A percentile compares a stretch with the other conserved stretches of the same genome.
These are phyloP conservation scores for Petrolisthes manimaculis DNA, from an alignment of 2,888 invertebrate genomes.

Conservation along the genomic window DNA sequence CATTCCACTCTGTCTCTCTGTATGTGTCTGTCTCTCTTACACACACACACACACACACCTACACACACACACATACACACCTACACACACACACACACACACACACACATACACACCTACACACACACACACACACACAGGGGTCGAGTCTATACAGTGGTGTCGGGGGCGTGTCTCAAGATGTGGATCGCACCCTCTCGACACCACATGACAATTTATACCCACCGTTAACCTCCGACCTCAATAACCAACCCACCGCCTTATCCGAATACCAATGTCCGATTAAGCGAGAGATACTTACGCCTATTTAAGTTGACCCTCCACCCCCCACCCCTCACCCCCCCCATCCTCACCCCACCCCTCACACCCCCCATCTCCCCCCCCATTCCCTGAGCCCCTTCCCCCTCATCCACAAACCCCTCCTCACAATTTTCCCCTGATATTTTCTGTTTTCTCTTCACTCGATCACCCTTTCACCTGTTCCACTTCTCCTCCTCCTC, in stretches of 20 bases:
- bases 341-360: neutral
- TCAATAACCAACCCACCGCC: slow-evolving; percentile 40
- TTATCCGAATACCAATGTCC: slow-evolving; percentile 50
- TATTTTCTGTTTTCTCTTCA: too few relatives aligned
- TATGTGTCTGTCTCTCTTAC: too few relatives aligned
- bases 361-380: neutral
- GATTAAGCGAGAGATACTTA: slow-evolving; percentile 53
- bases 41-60: too few relatives aligned
- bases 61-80: too few relatives aligned
- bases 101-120: neutral
- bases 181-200: slow-evolving; percentile 9
- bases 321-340: neutral
- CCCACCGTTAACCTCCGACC: slow-evolving; percentile 51
- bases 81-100: too few relatives aligned
- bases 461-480: too few relatives aligned
- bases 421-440: too few relatives aligned
- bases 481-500: neutral
- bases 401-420: too few relatives aligned
- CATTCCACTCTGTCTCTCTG: neutral
- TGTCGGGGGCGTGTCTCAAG: too few relatives aligned
- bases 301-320: slow-evolving; percentile 35
- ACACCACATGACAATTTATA: slow-evolving; percentile 49
- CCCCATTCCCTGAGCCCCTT: neutral
- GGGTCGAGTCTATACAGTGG: neutral
- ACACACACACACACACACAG: neutral